Conservation (phyloP, 2,888 invertebrate species). For the Sesia bembeciformis region DNA sequence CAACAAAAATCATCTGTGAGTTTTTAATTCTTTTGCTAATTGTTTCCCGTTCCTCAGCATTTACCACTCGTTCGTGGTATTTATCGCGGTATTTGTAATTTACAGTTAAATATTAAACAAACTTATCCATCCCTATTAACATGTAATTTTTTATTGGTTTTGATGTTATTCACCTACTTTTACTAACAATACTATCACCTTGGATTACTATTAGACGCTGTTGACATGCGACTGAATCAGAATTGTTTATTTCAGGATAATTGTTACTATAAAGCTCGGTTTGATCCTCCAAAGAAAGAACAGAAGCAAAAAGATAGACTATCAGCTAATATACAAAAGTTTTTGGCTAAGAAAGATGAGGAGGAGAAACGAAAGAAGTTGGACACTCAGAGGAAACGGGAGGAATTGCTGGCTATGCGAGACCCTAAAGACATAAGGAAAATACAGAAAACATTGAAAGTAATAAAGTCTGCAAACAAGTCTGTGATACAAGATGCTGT, state of each 20-base stretch:
- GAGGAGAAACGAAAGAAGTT: constrained; percentile 80
- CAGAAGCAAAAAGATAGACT: constrained; percentile 78
- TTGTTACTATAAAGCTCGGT: constrained; percentile 83
- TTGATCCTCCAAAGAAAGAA: constrained; percentile 87
- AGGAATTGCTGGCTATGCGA: constrained; percentile 77
- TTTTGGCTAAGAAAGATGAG: constrained; percentile 86
- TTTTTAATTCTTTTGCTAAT: constrained; percentile 21
- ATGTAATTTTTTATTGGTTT: neutral
- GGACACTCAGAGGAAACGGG: constrained; percentile 78
- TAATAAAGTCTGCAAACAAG: constrained; percentile 92
- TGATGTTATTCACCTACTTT: neutral
- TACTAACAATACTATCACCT: neutral
- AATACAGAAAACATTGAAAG: constrained; percentile 86
- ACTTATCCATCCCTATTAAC: neutral
- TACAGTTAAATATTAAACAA: neutral
- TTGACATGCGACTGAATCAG: neutral
- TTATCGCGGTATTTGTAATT: too few species aligned
- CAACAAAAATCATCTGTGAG: constrained; percentile 72
- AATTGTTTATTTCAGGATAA: constrained; percentile 38
- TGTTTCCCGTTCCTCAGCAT: neutral
- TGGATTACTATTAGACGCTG: neutral
- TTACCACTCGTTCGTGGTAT: neutral
- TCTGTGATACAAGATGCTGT: constrained; percentile 88
- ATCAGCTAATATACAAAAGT: constrained; percentile 87
- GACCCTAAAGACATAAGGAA: constrained; percentile 84